Evolutionary conservation across 2,888 invertebrate genomes (phyloP), one percentile per base, ranked within the genome.

Genomic region (Polia nebulosa): DNA sequence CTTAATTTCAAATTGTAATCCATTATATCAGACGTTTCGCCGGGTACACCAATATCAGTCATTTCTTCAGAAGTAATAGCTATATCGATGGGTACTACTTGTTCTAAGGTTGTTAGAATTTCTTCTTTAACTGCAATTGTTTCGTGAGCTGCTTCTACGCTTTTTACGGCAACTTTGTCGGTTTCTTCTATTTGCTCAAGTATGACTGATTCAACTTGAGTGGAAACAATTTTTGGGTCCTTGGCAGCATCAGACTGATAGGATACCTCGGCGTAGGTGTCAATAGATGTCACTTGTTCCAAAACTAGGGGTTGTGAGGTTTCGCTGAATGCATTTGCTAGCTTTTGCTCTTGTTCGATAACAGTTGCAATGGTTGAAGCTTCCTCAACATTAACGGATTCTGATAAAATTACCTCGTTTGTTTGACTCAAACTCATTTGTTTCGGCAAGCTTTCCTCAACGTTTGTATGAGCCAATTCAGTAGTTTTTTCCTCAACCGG

Each of bases 111-210:
- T 32, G 41, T 4, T 32, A 58, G 0, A 47, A 0, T 34, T 4
- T 47, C 39, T 63, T 65, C 44, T 44, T 59, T 36, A 15, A 72
- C 32, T 3, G 72, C 58, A 64, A 45, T 36, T 8, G 34, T 53
- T 44, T 15, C 36, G 5, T 32, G 25, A 3, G 11, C n/a, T 27
- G 9, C 36, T 39, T 65, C 55, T 7, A 72, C 13, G 0, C 11
- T 56, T 5, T 22, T 9, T 9, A 39, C 1, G 7, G 32, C 41
- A 11, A 13, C 11, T 49, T 59, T 72, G 4, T 45, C 25, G 9
- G 36, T 45, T 44, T 59, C 49, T 44, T 65, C 59, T 27, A 59
- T n/a, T 45, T 56, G 49, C 13, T 72, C 55, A n/a, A 52, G 11
- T 45, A 60, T 6, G 3, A 51, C 27, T 27, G 32, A 22, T 20